Evolutionary conservation across 2,888 invertebrate species (phyloP).

Genomic region (Diabrotica balteata): DNA sequence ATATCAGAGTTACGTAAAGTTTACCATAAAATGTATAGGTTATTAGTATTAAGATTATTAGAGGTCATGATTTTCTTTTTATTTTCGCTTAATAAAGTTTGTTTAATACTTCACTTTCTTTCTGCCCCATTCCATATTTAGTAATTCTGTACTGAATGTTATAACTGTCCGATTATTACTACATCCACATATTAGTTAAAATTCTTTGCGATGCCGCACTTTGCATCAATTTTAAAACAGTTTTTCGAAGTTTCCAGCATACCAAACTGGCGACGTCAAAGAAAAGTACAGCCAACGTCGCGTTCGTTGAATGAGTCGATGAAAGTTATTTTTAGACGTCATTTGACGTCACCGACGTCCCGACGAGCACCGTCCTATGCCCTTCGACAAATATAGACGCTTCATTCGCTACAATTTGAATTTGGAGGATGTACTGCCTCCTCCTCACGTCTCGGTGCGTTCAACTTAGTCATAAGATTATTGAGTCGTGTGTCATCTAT

Average conservation of each 20-base stretch:
- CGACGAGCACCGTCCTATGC: constrained; percentile 22
- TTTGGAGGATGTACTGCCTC: constrained; percentile 12
- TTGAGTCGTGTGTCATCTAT: constrained; percentile 9
- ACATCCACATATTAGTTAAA: too few relatives aligned
- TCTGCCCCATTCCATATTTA: too few relatives aligned
- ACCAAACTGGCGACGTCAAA: not conserved
- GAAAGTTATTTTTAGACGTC: constrained; percentile 37
- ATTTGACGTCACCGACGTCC: constrained; percentile 24
- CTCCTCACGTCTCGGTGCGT: not conserved
- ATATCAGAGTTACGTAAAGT: too few relatives aligned
- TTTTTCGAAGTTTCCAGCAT: constrained; percentile 2
- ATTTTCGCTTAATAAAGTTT: too few relatives aligned
- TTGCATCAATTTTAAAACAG: too few relatives aligned
- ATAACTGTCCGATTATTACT: too few relatives aligned
- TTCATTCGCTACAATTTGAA: constrained; percentile 8
- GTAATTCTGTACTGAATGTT: too few relatives aligned
- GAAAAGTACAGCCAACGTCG: constrained; percentile 5
- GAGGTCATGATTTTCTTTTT: too few relatives aligned
- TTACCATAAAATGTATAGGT: too few relatives aligned
- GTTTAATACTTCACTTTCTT: too few relatives aligned
- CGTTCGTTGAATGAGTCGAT: constrained; percentile 34
- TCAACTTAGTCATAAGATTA: constrained; percentile 7
- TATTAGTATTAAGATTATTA: too few relatives aligned
- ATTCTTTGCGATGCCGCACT: too few relatives aligned
- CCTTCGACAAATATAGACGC: constrained; percentile 29